Evolutionary conservation across 2,113 vertebrate species (phyloP), one percentile per base, ranked within the genome.

Genomic region (Kryptolebias marmoratus): DNA sequence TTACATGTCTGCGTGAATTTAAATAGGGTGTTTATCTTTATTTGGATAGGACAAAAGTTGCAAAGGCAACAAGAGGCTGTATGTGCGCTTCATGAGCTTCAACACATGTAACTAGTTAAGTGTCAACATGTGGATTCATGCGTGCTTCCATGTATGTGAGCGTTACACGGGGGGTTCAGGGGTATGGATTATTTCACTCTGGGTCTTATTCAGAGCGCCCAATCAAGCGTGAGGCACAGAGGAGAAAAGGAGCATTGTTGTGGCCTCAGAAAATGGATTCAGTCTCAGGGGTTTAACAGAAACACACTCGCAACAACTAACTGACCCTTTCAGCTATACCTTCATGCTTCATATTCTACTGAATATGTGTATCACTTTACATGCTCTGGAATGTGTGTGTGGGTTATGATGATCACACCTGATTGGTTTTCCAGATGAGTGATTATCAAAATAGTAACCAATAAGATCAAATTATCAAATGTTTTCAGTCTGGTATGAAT

Each of bases 181-280:
- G 58, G 71, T 87, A 77, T 85, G 85, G 85, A 88, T 91, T 84
- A 85, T 87, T 80, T 86, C 64, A 6, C 81, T 71, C 86, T 66
- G 75, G 73, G 77, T 69, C 49, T 73, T 67, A 91, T 94, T 90
- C 84, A 93, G 85, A 77, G 77, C 71, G 64, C 27, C 49, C 89
- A 92, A 83, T 54, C 64, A 71, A 81, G 88, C 42, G 12, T 76
- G 84, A 91, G 83, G 86, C 75, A 13, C 77, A 74, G 84, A 90
- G 77, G 83, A 94, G 78, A 91, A 93, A 88, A 74, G 86, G 39
- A 77, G 45, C 91, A 92, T 92, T 90, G 89, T 90, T 86, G 58
- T 61, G 56, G 66, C 69, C 54, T 71, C 63, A 31, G 39, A 85
- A 86, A 91, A 89, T 88, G 65, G 79, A 83, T 64, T 86, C 74